Evolutionary conservation across 2,888 invertebrate genomes (phyloP).

Genomic region (Cataglyphis livida): DNA sequence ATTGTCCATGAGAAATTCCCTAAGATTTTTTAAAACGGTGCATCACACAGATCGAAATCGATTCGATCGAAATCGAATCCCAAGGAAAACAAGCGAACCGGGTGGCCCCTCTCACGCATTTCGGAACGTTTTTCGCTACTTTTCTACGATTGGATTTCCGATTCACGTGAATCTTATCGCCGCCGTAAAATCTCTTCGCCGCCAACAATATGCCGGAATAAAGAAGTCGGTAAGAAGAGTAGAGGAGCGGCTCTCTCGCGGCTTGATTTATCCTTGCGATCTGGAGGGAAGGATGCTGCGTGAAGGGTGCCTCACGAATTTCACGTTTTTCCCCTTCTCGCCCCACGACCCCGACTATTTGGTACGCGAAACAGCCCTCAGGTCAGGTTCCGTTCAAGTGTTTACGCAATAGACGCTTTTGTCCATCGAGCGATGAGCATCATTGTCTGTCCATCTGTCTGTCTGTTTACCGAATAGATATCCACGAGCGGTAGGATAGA

Average conservation of each 20-base stretch:
- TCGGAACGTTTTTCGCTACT: constrained; percentile 44
- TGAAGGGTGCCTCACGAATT: constrained; percentile 39
- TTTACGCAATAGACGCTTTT: constrained; percentile 85
- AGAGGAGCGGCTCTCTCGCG: constrained; percentile 43
- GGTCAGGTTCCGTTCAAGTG: constrained; percentile 81
- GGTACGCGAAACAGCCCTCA: constrained; percentile 59
- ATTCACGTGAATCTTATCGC: constrained; percentile 70
- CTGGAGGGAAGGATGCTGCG: constrained; percentile 59
- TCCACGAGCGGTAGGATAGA: constrained; percentile 57
- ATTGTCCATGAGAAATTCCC: background rate
- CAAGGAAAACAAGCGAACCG: constrained; percentile 44
- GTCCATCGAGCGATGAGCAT: constrained; percentile 85
- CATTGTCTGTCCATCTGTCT: constrained; percentile 84
- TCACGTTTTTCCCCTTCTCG: constrained; percentile 35
- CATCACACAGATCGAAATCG: constrained; percentile 30
- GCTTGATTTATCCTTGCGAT: constrained; percentile 60
- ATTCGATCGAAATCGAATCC: constrained; percentile 47
- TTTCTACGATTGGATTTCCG: constrained; percentile 55
- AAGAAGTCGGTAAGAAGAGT: constrained; percentile 71
- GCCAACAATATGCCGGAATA: constrained; percentile 74
- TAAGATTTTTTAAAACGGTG: background rate
- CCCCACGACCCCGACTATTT: constrained; percentile 41
- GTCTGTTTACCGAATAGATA: constrained; percentile 83
- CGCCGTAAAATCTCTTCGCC: constrained; percentile 51
- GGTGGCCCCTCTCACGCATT: constrained; percentile 36